Base-by-base conservation (phyloP, 2,888 invertebrate species). In the Apamea sordens region DNA sequence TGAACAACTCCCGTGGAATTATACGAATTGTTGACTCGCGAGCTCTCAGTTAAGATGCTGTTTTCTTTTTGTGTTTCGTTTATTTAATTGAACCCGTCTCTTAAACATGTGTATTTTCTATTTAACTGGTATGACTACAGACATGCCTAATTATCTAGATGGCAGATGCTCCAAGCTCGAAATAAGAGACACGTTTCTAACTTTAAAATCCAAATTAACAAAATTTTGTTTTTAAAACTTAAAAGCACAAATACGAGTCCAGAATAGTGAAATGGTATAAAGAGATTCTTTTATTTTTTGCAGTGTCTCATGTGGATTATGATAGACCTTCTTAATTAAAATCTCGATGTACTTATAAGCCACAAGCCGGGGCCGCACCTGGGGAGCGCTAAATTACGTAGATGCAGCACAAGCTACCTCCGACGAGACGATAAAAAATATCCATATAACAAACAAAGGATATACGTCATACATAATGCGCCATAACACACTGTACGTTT, bases 311-410 rank as follows among this genome's bases (percentile, higher is more conserved):
- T 92, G 92, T 93, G 93, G 91, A 91, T 93, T 94, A 94, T 93
- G 94, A 93, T 91, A 92, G 91, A 91, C 91, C 90, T 93, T 93
- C 93, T 94, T 96, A 96, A 96, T 96, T 96, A 96, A 95, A 95
- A 94, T 91, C 92, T 91, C 92, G 89, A 93, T 94, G 93, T 94
- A 92, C 93, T 94, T 94, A 92, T 94, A 95, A 95, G 94, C 95
- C 94, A 92, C 93, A 92, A 92, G 91, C 93, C 92, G 89, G 84
- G 88, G 87, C 89, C 90, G 94, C 95, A 95, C 96, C 96, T 96
- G 96, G 94, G 94, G 92, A 93, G 89, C 93, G 85, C 89, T 94
- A 94, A 94, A 95, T 95, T 94, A 95, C 90, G 88, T 64, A 83
- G 83, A 85, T 79, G 70, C 82, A 75, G 83, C 86, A 90, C 88